These are phyloP conservation scores for Euproctis similis DNA, from an alignment of 2,888 invertebrate species.

Conservation along the genomic window DNA sequence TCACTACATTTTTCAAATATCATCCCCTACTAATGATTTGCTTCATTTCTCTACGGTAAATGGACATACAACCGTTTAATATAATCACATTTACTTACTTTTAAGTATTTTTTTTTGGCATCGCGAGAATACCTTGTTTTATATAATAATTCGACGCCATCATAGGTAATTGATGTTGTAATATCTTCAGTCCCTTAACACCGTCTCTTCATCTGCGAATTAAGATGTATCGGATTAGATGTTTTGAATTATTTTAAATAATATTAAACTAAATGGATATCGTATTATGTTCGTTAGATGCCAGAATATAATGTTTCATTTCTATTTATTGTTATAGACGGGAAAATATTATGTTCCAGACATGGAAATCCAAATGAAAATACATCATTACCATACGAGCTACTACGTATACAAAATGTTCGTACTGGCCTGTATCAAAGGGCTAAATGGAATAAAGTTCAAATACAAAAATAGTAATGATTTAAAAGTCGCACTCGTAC, in stretches of 20 bases:
- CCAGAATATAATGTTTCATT: no score
- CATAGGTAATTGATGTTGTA: constrained; percentile 28
- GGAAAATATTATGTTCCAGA: no score
- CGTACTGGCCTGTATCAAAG: no score
- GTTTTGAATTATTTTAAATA: neutral
- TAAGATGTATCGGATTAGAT: constrained; percentile 1
- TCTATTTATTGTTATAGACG: no score
- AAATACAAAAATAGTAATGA: no score
- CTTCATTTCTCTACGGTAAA: constrained; percentile 59
- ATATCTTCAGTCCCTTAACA: constrained; percentile 30
- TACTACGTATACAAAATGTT: no score
- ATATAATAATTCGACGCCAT: constrained; percentile 22
- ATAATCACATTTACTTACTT: constrained; percentile 51
- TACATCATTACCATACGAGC: no score
- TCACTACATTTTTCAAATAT: constrained; percentile 33
- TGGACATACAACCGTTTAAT: constrained; percentile 66
- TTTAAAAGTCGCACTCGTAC: no score
- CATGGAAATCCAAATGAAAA: no score
- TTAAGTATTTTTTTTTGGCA: constrained; percentile 64
- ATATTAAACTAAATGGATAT: no score
- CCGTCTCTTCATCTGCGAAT: constrained; percentile 62
- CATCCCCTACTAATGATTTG: constrained; percentile 42
- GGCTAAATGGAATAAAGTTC: no score
- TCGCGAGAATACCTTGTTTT: constrained; percentile 43
- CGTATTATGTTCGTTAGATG: no score